These are phyloP conservation scores for Gadus chalcogrammus DNA, from an alignment of 2,113 vertebrate genomes.

Conservation along the genomic window DNA sequence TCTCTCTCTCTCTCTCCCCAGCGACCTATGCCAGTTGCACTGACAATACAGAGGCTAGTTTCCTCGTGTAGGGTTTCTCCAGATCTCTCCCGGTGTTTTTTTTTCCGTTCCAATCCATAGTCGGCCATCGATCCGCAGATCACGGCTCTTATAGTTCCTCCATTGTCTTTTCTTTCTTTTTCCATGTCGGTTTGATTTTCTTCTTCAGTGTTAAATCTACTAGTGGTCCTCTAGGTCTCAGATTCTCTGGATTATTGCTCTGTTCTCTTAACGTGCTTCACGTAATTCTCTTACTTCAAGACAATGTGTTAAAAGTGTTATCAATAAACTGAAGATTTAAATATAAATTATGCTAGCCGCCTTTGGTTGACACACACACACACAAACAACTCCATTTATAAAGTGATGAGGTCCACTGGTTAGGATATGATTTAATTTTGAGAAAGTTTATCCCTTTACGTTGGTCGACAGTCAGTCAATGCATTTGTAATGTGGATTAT, in stretches of 20 bases:
- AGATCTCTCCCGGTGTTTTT: slow-evolving; percentile 29
- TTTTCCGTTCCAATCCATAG: slow-evolving; percentile 35
- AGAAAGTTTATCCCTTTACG: too few relatives aligned
- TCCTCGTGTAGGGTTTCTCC: slow-evolving; percentile 31
- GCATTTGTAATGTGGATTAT: too few relatives aligned
- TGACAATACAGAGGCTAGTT: slow-evolving; percentile 58
- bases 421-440: too few relatives aligned
- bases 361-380: too few relatives aligned
- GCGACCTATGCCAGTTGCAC: slow-evolving; percentile 41
- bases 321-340: slow-evolving; percentile 72
- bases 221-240: slow-evolving; percentile 63
- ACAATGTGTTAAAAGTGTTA: slow-evolving; percentile 72
- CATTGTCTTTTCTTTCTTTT: slow-evolving; percentile 52
- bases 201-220: slow-evolving; percentile 58
- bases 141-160: slow-evolving; percentile 13
- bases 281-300: slow-evolving; percentile 72
- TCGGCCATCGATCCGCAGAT: slow-evolving; percentile 33
- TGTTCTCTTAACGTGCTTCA: slow-evolving; percentile 68
- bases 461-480: too few relatives aligned
- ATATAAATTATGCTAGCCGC: slow-evolving; percentile 33
- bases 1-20: slow-evolving; percentile 13
- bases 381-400: too few relatives aligned
- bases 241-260: slow-evolving; percentile 67
- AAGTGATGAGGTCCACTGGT: too few relatives aligned
- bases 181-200: slow-evolving; percentile 60